Evolutionary conservation across 2,888 invertebrate genomes (phyloP).

Genomic region (Chesias legatella): DNA sequence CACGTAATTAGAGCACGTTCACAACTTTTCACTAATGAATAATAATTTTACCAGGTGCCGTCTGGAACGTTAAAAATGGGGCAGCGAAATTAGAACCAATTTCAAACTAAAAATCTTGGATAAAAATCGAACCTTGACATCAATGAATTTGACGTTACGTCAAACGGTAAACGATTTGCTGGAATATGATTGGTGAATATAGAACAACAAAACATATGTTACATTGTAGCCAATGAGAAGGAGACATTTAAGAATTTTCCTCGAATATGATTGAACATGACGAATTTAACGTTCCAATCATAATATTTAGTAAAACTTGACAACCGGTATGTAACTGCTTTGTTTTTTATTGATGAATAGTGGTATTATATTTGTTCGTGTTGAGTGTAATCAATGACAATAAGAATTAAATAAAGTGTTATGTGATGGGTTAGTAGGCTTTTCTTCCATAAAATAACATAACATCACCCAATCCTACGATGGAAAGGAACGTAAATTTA

Average conservation of each 20-base stretch:
- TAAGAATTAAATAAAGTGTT: too few relatives aligned
- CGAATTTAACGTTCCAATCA: constrained; percentile 34
- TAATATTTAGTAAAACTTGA: too few relatives aligned
- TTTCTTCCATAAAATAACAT: too few relatives aligned
- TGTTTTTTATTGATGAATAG: too few relatives aligned
- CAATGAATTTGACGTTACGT: constrained; percentile 49
- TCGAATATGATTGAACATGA: constrained; percentile 28
- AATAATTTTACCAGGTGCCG: constrained; percentile 36
- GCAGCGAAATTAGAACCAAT: constrained; percentile 42
- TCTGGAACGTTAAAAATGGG: constrained; percentile 40
- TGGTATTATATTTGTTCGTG: too few relatives aligned
- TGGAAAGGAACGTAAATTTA: too few relatives aligned
- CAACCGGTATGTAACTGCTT: too few relatives aligned
- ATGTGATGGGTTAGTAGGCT: too few relatives aligned
- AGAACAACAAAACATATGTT: constrained; percentile 30
- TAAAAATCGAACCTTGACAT: constrained; percentile 34
- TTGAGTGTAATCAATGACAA: too few relatives aligned
- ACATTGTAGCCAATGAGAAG: constrained; percentile 46
- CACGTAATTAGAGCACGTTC: constrained; percentile 41
- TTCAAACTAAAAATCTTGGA: constrained; percentile 38
- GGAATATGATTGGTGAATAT: constrained; percentile 1
- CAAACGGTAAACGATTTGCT: constrained; percentile 22
- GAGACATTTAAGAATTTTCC: constrained; percentile 56
- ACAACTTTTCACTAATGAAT: constrained; percentile 39
- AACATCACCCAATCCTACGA: too few relatives aligned